A percentile compares a stretch with the other conserved stretches of the same genome.
Evolutionary conservation across 2,797 vertebrate genomes (phyloP).

Genomic region (Chelon auratus): DNA sequence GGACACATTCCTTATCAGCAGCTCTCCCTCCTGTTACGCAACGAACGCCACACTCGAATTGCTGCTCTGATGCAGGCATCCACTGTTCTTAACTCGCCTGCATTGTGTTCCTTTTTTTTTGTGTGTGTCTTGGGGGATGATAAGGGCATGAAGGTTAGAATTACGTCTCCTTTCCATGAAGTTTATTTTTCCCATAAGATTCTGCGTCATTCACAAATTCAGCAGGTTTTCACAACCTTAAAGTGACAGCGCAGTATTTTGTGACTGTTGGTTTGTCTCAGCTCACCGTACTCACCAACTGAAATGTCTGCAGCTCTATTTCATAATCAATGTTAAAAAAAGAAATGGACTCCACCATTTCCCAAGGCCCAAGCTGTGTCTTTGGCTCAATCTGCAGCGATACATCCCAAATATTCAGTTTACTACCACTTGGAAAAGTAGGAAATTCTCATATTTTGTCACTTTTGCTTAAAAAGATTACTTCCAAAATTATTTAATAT

Average conservation of each 20-base stretch:
- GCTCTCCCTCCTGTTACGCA: conserved; percentile 42
- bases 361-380: no score
- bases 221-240: not conserved
- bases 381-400: no score
- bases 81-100: not conserved
- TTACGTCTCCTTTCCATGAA: not conserved
- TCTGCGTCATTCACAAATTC: not conserved
- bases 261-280: no score
- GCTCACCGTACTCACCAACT: no score
- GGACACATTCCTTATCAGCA: conserved; percentile 59
- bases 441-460: no score
- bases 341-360: no score
- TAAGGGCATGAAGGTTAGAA: conserved; percentile 20
- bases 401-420: no score
- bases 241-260: not conserved
- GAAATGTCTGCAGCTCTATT: no score
- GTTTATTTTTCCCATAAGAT: not conserved
- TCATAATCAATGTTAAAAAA: no score
- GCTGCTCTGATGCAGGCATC: conserved; percentile 10
- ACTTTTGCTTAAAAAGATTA: no score
- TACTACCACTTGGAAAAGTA: no score
- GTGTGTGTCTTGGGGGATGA: not conserved
- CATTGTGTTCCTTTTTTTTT: not conserved
- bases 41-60: conserved; percentile 21
- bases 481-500: no score